phyloP scores from a whole-genome alignment of 2,888 invertebrate genomes.

The Pecten maximus region DNA sequence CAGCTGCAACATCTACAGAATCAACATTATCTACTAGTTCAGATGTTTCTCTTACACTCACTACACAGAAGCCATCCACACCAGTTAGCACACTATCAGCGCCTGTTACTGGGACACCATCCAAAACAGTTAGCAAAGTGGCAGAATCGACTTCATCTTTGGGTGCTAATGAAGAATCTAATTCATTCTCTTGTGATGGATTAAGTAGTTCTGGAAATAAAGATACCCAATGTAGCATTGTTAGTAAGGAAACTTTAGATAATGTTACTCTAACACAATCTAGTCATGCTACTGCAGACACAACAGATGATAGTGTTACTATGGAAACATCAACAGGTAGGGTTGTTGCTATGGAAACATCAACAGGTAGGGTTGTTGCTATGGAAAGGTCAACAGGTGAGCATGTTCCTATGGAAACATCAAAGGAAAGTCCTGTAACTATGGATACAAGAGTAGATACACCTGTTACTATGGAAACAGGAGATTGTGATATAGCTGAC shows the following conservation, averaged over 20 bases:
- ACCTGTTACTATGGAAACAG: background rate
- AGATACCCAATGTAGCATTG: background rate
- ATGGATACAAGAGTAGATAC: background rate
- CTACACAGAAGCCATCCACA: background rate
- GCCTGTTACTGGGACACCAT: background rate
- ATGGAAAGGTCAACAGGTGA: background rate
- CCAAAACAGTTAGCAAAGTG: background rate
- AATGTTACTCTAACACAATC: too few relatives aligned
- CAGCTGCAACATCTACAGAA: background rate
- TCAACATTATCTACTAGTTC: background rate
- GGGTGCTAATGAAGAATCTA: too few relatives aligned
- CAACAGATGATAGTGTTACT: conserved; percentile 43
- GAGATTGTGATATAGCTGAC: background rate
- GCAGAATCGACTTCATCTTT: background rate
- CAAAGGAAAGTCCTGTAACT: background rate
- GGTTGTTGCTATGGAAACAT: background rate
- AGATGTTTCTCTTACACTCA: background rate
- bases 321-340: background rate
- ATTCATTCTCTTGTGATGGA: too few relatives aligned
- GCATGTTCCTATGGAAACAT: background rate
- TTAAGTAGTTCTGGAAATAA: too few relatives aligned
- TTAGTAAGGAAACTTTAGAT: background rate
- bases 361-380: background rate
- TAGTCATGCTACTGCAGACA: background rate
- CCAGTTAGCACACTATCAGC: too few relatives aligned